These are phyloP conservation scores for Alloscopus bannaensis DNA, from an alignment of 2,888 invertebrate species.

Conservation along the genomic window DNA sequence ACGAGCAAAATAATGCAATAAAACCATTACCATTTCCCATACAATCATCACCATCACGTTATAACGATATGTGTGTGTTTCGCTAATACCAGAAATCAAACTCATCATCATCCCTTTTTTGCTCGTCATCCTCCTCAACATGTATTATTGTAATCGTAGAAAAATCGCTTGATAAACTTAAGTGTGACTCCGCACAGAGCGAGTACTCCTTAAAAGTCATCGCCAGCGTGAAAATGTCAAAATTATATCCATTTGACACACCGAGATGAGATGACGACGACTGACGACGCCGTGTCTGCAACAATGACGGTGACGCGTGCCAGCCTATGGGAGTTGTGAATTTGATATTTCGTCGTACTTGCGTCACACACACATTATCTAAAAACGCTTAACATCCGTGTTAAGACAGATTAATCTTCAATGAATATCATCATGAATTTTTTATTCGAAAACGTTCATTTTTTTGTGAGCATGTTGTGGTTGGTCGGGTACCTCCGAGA, in stretches of 20 bases:
- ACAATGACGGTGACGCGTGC: constrained; percentile 5
- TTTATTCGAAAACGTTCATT: too few species aligned
- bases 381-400: constrained; percentile 12
- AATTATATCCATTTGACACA: neutral
- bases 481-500: neutral
- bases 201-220: constrained; percentile 8
- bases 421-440: too few species aligned
- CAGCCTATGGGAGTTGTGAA: too few species aligned
- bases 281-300: neutral
- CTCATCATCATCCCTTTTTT: neutral
- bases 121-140: neutral
- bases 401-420: too few species aligned
- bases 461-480: too few species aligned
- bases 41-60: too few species aligned
- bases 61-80: too few species aligned
- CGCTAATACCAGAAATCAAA: neutral
- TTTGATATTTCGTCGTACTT: too few species aligned
- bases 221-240: constrained; percentile 12
- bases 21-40: too few species aligned
- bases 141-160: neutral
- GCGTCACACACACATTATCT: neutral
- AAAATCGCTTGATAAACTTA: neutral
- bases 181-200: neutral
- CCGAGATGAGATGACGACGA: neutral
- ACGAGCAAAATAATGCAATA: too few species aligned